These are phyloP conservation scores for Erpetoichthys calabaricus DNA, from an alignment of 2,797 vertebrate genomes.

Conservation along the genomic window DNA sequence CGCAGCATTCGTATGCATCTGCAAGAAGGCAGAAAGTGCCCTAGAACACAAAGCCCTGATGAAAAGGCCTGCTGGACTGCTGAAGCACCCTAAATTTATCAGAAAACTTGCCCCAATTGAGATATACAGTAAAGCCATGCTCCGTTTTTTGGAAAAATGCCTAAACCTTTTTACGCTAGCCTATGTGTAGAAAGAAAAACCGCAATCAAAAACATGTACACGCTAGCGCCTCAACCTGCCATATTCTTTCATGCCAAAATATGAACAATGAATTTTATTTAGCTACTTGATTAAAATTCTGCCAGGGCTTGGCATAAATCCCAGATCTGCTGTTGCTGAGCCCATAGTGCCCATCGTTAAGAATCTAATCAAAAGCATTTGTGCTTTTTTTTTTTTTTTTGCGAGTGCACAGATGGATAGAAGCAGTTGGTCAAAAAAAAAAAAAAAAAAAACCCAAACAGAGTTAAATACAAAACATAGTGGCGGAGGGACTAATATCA, in stretches of 20 bases:
- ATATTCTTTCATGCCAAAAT: constrained; percentile 18
- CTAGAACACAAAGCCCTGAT: constrained; percentile 34
- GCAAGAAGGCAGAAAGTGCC: neutral
- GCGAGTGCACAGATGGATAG: constrained; percentile 18
- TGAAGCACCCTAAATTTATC: constrained; percentile 19
- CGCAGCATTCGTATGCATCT: neutral
- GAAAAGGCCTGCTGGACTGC: constrained; percentile 18
- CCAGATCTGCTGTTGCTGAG: constrained; percentile 19
- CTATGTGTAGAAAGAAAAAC: constrained; percentile 14
- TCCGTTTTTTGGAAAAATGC: too few relatives aligned
- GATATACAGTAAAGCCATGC: neutral
- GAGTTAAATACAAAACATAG: constrained; percentile 17
- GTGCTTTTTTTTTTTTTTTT: constrained; percentile 6
- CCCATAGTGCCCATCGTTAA: constrained; percentile 12
- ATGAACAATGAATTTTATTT: constrained; percentile 19
- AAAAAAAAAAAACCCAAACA: constrained; percentile 14
- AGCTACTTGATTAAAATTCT: constrained; percentile 19
- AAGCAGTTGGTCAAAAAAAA: constrained; percentile 15
- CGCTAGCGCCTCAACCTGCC: constrained; percentile 15
- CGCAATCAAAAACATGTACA: constrained; percentile 2
- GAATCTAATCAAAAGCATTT: constrained; percentile 20
- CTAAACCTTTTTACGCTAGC: neutral
- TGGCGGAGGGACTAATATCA: constrained; percentile 21
- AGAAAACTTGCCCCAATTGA: constrained; percentile 25
- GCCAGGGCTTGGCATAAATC: constrained; percentile 15